Percentiles rank a stretch among this genome's conserved stretches.
Evolutionary conservation across 2,797 vertebrate species (phyloP).

Genomic region (Myotis findleyi): DNA sequence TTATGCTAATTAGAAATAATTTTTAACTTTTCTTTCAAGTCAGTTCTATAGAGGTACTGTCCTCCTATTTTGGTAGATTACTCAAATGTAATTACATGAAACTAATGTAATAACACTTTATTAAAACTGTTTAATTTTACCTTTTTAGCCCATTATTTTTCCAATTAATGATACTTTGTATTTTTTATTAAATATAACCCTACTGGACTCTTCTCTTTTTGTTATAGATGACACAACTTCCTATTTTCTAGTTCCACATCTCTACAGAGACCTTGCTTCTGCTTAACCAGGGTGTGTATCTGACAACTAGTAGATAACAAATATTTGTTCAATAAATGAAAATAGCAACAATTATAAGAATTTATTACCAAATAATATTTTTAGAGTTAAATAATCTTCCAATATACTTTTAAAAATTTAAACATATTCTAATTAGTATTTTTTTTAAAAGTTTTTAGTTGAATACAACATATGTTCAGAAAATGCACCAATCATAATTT

Average conservation of each 20-base stretch:
- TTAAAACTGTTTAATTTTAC: not conserved
- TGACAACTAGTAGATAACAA: not conserved
- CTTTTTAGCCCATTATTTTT: not conserved
- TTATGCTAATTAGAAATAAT: not conserved
- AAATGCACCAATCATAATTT: not conserved
- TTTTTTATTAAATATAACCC: not conserved
- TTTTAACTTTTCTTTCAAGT: not conserved
- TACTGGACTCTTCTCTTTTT: not conserved
- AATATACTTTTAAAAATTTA: not conserved
- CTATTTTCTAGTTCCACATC: not conserved
- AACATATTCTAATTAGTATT: not conserved
- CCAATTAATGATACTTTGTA: not conserved
- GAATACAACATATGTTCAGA: not conserved
- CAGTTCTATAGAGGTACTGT: not conserved
- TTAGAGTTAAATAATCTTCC: not conserved
- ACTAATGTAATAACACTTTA: not conserved
- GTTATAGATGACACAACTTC: not conserved
- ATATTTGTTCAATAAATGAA: not conserved
- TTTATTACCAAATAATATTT: not conserved
- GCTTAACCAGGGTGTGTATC: not conserved
- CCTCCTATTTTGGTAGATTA: not conserved
- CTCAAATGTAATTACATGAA: not conserved
- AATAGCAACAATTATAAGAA: not conserved
- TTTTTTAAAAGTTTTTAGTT: not conserved
- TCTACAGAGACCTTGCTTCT: not conserved